Base-by-base conservation (phyloP, 2,113 vertebrate genomes). In the Prinia subflava region DNA sequence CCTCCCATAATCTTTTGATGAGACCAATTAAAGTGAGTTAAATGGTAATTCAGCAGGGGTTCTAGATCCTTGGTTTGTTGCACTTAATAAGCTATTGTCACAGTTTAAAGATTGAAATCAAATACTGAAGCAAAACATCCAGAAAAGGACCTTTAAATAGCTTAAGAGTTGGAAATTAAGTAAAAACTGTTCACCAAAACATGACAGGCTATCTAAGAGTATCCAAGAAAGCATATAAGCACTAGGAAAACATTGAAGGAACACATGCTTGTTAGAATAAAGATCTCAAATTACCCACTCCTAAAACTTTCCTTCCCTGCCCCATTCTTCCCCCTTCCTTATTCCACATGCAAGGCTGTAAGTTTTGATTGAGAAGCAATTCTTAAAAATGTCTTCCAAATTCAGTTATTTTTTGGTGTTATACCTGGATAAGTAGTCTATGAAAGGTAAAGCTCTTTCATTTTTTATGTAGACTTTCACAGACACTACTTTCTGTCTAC, bases 191-290 rank as follows among this genome's bases (percentile, higher is more conserved):
- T 65, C 37, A 92, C 82, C 15, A 42, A 86, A 65, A 94, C 57
- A 79, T 3, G 44, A 84, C 73, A 91, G 23, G 31, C 53, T 83
- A 87, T 57, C 65, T 94, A 91, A 69, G 27, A 84, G 83, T 46
- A 71, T 3, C 19, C 53, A 83, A 42, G 71, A 37, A 87, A 80
- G 70, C 33, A 62, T 18, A 52, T 23, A 91, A 91, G 63, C 62
- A 83, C 74, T 33, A 91, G 23, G n/a, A 83, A 78, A 86, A 77
- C 39, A 68, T 10, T 68, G 31, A 85, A 64, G 67, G 25, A 89
- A 82, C 37, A 71, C 92, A 83, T 74, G 84, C 79, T 80, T 69
- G 56, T 95, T 95, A 94, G 84, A 87, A 84, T 57, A 35, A 69
- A 42, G 30, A 60, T 68, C 9, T 52, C 30, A 5, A 62, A 31